phyloP scores from a whole-genome alignment of 2,113 vertebrate species.

The Trachemys scripta region DNA sequence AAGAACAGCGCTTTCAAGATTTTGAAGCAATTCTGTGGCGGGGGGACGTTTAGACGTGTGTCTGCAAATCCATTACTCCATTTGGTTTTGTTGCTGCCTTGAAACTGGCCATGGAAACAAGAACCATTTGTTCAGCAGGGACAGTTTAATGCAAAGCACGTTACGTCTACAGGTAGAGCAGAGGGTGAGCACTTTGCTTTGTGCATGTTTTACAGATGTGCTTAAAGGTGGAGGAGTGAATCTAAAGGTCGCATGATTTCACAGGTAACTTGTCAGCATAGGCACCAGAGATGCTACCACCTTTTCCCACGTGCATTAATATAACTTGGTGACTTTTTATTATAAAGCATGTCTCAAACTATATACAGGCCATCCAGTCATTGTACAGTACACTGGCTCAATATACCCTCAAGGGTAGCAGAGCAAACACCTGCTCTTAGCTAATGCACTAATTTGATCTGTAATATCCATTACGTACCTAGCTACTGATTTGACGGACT shows the following conservation, averaged over 20 bases:
- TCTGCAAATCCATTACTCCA: neutral
- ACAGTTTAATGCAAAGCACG: neutral
- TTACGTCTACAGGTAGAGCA: neutral
- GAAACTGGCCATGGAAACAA: neutral
- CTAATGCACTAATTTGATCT: neutral
- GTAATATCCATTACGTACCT: neutral
- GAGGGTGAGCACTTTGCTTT: neutral
- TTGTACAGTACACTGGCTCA: neutral
- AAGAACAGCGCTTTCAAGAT: neutral
- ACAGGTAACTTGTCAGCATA: accelerated
- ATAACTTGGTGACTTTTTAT: neutral
- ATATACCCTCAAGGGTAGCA: neutral
- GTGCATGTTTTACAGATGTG: accelerated
- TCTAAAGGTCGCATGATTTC: accelerated
- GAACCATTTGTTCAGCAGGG: neutral
- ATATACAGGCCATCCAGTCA: neutral
- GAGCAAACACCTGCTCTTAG: neutral
- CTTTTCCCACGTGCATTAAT: neutral
- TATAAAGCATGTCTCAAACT: neutral
- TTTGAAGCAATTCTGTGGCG: accelerated
- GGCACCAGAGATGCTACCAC: neutral
- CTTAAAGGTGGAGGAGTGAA: accelerated
- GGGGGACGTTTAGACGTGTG: accelerated
- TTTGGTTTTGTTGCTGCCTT: neutral
- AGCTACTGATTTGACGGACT: neutral